Evolutionary conservation across 2,113 vertebrate species (phyloP).

Genomic region (Spea bombifrons): DNA sequence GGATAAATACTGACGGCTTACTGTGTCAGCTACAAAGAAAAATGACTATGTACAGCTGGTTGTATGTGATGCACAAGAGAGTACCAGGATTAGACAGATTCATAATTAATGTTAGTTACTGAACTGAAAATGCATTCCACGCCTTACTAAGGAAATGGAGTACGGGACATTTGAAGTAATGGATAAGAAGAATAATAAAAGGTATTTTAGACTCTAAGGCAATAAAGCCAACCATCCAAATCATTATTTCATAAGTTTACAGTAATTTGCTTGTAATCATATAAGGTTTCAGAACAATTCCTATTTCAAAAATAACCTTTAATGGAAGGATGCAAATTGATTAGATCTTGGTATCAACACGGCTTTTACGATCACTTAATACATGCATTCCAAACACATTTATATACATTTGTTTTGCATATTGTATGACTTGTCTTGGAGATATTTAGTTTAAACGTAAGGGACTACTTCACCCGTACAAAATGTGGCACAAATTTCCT

Average conservation of each 20-base stretch:
- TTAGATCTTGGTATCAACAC: no score
- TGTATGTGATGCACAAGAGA: neutral
- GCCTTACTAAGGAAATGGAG: constrained; percentile 8
- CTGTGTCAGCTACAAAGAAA: constrained; percentile 11
- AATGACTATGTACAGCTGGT: constrained; percentile 6
- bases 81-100: constrained; percentile 1
- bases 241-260: neutral
- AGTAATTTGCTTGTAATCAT: neutral
- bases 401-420: no score
- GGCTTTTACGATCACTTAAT: no score
- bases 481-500: no score
- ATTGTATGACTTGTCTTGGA: no score
- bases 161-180: constrained; percentile 4
- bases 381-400: no score
- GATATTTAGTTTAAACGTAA: no score
- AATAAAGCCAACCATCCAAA: neutral
- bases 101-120: constrained; percentile 39
- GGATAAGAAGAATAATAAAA: neutral
- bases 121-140: constrained; percentile 5
- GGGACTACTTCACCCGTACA: no score
- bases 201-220: neutral
- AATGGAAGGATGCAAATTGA: no score
- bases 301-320: no score
- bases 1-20: constrained; percentile 7
- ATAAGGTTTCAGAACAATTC: neutral